These are phyloP conservation scores for Sebastes aleutianus DNA, from an alignment of 2,797 vertebrate genomes.

Conservation along the genomic window DNA sequence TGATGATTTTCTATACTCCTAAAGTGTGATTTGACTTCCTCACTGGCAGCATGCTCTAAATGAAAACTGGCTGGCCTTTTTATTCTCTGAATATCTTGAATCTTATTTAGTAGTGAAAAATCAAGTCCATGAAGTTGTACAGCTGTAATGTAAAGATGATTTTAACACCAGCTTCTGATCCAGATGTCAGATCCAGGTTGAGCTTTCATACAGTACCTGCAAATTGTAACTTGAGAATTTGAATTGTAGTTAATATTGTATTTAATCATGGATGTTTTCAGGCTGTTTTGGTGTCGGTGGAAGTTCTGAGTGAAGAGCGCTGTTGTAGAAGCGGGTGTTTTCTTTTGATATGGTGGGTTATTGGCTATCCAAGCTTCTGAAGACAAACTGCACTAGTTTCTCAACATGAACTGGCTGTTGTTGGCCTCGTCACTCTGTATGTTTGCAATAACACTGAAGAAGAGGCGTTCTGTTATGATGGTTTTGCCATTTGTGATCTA, in stretches of 20 bases:
- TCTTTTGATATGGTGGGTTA: conserved; percentile 8
- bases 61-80: conserved; percentile 42
- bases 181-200: conserved; percentile 26
- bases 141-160: conserved; percentile 53
- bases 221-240: conserved; percentile 34
- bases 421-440: conserved; percentile 21
- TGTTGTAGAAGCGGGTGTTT: neutral
- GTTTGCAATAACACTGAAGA: conserved; percentile 31
- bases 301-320: neutral
- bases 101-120: neutral
- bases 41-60: conserved; percentile 51
- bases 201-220: conserved; percentile 10
- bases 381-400: conserved; percentile 11
- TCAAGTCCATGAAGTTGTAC: conserved; percentile 5
- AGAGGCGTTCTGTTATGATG: conserved; percentile 15
- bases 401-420: conserved; percentile 13
- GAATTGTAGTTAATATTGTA: neutral
- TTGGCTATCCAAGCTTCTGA: neutral
- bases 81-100: conserved; percentile 30
- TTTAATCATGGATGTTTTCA: conserved; percentile 8
- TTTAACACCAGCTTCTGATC: conserved; percentile 72
- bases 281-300: neutral
- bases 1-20: conserved; percentile 68
- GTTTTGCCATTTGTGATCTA: conserved; percentile 4
- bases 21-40: conserved; percentile 43